Base-by-base conservation (phyloP, 2,113 vertebrate species). In the Pagrus major region DNA sequence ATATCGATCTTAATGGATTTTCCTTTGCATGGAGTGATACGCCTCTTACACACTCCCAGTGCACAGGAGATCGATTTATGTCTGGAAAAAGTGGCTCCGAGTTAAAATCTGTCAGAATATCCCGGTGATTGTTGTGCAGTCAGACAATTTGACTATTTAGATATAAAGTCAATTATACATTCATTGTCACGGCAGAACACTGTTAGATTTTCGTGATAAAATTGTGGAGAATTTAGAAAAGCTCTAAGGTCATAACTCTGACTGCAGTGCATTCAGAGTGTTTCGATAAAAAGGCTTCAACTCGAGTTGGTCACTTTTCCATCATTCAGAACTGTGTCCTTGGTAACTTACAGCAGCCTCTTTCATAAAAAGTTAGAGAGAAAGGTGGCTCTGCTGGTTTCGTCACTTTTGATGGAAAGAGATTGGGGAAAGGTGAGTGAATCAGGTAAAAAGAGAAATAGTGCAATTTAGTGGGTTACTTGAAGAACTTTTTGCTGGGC, bases 401-500 rank as follows among this genome's bases (percentile, higher is more conserved):
- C 47, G 35, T 35, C 18, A 11, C 46, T n/a, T 71, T 44, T 33
- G 80, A 76, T 60, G 23, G 59, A 66, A 76, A 31, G 10, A 69
- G 10, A 80, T 44, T 65, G 70, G 15, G 29, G 46, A 71, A 55
- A 67, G 37, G 71, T 71, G 61, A 76, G 41, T 25, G 18, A 78
- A 42, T 75, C 21, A 25, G 67, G 52, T 47, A n/a, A 66, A n/a
- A 52, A 70, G 64, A 47, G 39, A 61, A 58, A 70, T 25, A 23
- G 33, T 20, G 33, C 56, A 61, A 41, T 84, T 82, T 59, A 29
- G 7, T 5, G 29, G 47, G 70, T 68, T 69, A 69, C 66, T 76
- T 78, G 52, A 37, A 58, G 25, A 71, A 84, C 64, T 78, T 86
- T 39, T 42, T 63, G 27, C n/a, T 4, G 18, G 33, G n/a, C 37